Conservation (phyloP, 2,113 vertebrate genomes). For the Hemichromis elongatus region DNA sequence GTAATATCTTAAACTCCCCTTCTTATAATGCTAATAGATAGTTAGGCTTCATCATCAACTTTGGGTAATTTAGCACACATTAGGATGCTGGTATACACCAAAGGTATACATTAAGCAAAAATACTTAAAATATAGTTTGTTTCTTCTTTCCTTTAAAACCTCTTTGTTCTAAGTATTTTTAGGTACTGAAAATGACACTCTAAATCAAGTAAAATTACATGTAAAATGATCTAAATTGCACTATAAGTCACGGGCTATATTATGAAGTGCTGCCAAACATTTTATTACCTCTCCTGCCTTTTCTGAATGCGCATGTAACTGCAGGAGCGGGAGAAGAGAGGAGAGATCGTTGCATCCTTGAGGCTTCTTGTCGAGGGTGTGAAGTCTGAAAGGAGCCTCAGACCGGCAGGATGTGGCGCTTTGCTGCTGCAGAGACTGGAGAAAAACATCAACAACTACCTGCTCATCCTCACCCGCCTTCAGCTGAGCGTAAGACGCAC, state of each 20-base stretch:
- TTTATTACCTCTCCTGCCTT: background rate
- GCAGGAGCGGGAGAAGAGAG: conserved; percentile 59
- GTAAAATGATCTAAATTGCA: background rate
- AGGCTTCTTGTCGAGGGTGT: conserved; percentile 50
- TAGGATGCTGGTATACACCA: background rate
- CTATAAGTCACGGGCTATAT: background rate
- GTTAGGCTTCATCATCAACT: background rate
- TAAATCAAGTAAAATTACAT: background rate
- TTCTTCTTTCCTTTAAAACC: background rate
- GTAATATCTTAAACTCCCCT: background rate
- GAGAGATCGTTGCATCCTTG: conserved; percentile 60
- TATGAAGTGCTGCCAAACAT: background rate
- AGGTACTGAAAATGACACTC: background rate
- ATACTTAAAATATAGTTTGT: background rate
- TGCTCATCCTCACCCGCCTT: conserved; percentile 55
- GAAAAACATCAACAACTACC: conserved; percentile 66
- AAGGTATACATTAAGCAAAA: background rate
- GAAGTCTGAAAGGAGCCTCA: conserved; percentile 6
- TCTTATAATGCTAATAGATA: background rate
- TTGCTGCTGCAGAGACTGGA: conserved; percentile 52
- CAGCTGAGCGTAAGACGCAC: conserved; percentile 48
- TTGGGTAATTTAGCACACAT: background rate
- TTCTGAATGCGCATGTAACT: background rate
- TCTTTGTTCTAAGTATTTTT: background rate
- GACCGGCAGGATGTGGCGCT: conserved; percentile 37